Conservation (phyloP, 2,113 vertebrate genomes). For the Chascanopsetta lugubris region DNA sequence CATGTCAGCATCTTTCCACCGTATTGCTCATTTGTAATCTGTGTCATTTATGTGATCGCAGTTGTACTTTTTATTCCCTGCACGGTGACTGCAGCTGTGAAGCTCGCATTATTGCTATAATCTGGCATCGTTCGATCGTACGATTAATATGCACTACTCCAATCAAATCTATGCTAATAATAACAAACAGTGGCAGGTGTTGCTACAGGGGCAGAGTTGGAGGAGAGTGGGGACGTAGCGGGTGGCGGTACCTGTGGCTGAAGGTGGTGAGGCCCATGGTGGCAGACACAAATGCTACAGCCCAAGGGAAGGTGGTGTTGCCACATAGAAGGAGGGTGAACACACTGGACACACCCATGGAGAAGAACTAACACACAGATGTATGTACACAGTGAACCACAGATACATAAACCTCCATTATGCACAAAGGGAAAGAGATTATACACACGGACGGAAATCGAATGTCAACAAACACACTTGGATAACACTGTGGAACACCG, state of each 20-base stretch:
- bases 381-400: conserved; percentile 25
- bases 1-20: no score
- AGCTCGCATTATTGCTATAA: no score
- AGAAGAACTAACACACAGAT: conserved; percentile 83
- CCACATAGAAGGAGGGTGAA: conserved; percentile 90
- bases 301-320: conserved; percentile 85
- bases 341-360: conserved; percentile 90
- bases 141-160: no score
- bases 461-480: neutral
- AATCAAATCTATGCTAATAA: no score
- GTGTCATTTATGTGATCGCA: no score
- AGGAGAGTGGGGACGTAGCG: neutral
- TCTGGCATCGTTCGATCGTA: no score
- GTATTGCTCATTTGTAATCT: no score
- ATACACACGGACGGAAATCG: neutral
- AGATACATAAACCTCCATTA: conserved; percentile 1
- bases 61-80: no score
- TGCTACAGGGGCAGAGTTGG: neutral
- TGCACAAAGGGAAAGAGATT: neutral
- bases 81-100: no score
- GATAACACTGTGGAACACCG: conserved; percentile 3
- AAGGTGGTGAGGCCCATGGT: conserved; percentile 93
- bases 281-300: conserved; percentile 88
- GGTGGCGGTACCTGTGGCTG: conserved; percentile 88
- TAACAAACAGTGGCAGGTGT: neutral